Evolutionary conservation across 2,113 vertebrate species (phyloP), one percentile per base, ranked within the genome.

Genomic region (Salminus brasiliensis): DNA sequence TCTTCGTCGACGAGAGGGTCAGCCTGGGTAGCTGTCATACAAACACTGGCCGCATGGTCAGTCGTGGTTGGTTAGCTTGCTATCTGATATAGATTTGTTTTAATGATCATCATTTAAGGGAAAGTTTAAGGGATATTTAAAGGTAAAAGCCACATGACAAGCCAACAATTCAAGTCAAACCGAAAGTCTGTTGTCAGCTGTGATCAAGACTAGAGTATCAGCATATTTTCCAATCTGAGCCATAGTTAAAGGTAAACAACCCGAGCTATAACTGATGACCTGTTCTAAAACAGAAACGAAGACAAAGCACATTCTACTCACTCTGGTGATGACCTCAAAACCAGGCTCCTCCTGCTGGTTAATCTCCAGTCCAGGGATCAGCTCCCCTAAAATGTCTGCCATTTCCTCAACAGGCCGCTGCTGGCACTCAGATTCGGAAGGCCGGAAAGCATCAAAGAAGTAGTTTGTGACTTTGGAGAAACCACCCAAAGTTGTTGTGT

Each of bases 401-500:
- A 97, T 94, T 87, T 98, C 96, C 84, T 97, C 95, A 0, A 93
- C 93, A 47, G 97, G 97, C 53, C 95, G 95, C 74, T 95, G 95
- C 53, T 95, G 94, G 81, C 89, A 90, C 72, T 94, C 92, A 32
- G 90, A 73, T 84, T 98, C 97, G 0, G 89, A 88, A 72, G 90
- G 93, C 43, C 96, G 93, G 81, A 98, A 94, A 8, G 95, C 96
- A 29, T 98, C 96, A 52, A 93, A 96, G 75, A 99, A 90, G 90
- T 95, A 99, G 92, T 98, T 97, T 83, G 97, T 98, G 82, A 99
- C 97, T 93, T 95, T 99, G 87, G 97, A 99, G 91, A 99, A 97
- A 84, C 94, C 89, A 63, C 95, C 96, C 88, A 99, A 89, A 0
- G 97, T 98, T 39, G 95, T 91, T 72, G 94, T 94, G 7, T 98